These are phyloP conservation scores for Nephrotoma appendiculata DNA, from an alignment of 2,888 invertebrate species.

Conservation along the genomic window DNA sequence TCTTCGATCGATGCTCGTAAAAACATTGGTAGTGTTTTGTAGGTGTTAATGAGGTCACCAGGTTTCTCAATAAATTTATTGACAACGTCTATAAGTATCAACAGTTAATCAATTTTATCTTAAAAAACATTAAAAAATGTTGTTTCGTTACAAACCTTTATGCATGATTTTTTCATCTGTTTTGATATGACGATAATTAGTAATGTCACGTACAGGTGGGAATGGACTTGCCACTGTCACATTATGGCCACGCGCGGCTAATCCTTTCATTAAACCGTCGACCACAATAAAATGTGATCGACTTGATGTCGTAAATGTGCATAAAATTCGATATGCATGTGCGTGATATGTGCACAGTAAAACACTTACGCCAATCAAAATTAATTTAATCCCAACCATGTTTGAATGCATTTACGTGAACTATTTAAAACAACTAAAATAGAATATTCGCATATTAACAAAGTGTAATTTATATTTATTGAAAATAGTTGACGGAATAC, in stretches of 20 bases:
- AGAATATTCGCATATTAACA: background rate
- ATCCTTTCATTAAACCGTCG: background rate
- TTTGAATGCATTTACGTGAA: background rate
- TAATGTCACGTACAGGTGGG: background rate
- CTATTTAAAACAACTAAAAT: background rate
- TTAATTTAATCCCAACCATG: background rate
- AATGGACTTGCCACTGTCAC: background rate
- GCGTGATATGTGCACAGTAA: background rate
- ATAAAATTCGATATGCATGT: background rate
- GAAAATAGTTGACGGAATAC: background rate
- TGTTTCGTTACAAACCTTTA: background rate
- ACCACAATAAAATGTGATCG: background rate
- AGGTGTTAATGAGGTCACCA: background rate
- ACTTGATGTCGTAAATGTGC: background rate
- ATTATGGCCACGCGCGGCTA: background rate
- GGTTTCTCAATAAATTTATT: background rate
- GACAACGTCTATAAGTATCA: background rate
- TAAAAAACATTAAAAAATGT: background rate
- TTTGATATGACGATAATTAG: background rate
- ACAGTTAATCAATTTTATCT: background rate
- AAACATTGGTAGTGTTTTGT: background rate
- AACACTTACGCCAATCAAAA: background rate
- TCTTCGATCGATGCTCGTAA: background rate
- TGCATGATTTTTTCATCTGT: background rate
- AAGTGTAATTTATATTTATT: background rate